A percentile compares a stretch with the other conserved stretches of the same genome.
Conservation (phyloP, 2,797 vertebrate genomes). For the Okamejei kenojei region DNA sequence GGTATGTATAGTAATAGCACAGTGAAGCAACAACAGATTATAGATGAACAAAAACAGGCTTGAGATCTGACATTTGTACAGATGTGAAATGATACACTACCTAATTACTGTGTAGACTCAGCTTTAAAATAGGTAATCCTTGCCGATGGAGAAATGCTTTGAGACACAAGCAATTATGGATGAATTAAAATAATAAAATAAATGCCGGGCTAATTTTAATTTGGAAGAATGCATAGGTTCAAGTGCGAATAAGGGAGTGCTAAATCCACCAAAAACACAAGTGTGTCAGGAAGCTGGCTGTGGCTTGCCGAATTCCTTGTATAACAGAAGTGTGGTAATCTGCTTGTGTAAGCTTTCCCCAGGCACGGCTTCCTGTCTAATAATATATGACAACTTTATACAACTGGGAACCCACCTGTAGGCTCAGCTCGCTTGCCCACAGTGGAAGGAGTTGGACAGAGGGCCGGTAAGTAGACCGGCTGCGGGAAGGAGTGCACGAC, state of each 20-base stretch:
- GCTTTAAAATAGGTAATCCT: neutral
- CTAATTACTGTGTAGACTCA: neutral
- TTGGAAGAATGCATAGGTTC: neutral
- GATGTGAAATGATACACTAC: neutral
- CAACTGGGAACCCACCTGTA: too few species aligned
- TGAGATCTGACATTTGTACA: neutral
- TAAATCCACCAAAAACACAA: neutral
- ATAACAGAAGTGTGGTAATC: too few species aligned
- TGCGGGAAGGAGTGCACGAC: too few species aligned
- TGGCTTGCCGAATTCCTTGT: neutral
- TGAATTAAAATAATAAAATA: neutral
- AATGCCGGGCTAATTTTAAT: neutral
- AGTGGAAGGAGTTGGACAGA: too few species aligned
- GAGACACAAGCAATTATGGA: neutral
- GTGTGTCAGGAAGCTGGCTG: neutral
- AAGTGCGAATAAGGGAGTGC: neutral
- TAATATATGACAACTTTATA: neutral
- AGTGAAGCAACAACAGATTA: neutral
- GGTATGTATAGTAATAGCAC: slow-evolving; percentile 4
- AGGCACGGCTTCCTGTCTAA: too few species aligned
- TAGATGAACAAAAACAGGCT: neutral
- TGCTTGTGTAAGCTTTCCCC: neutral
- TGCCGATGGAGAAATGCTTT: neutral
- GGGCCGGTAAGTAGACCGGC: too few species aligned
- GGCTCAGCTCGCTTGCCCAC: too few species aligned